These are phyloP conservation scores for Delphinus delphis DNA, from an alignment of 2,113 vertebrate genomes.

Conservation along the genomic window DNA sequence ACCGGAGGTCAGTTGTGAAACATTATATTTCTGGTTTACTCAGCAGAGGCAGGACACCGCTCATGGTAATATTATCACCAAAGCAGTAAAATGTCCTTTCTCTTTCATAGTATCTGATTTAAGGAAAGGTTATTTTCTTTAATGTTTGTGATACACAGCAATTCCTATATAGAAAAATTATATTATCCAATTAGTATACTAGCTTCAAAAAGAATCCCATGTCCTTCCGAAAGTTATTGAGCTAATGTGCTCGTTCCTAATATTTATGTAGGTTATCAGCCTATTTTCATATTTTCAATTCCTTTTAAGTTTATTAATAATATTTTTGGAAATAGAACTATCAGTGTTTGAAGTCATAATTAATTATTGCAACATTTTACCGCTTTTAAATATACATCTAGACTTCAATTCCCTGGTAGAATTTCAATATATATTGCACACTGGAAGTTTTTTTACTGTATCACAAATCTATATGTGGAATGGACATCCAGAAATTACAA, in stretches of 20 bases:
- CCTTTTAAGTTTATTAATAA: conserved; percentile 12
- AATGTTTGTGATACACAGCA: neutral
- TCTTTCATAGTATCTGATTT: neutral
- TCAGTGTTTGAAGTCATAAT: neutral
- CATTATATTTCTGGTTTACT: neutral
- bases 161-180: neutral
- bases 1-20: neutral
- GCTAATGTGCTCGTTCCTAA: neutral
- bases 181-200: conserved; percentile 13
- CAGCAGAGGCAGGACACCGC: neutral
- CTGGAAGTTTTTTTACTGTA: neutral
- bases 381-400: neutral
- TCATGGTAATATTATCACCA: neutral
- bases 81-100: neutral
- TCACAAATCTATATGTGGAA: neutral
- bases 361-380: neutral
- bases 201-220: neutral
- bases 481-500: neutral
- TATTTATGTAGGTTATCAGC: neutral
- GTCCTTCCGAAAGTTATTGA: neutral
- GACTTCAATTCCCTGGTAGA: neutral
- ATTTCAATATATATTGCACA: neutral
- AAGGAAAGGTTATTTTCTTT: neutral
- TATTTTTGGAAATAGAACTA: neutral
- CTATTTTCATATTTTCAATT: neutral